phyloP scores from a whole-genome alignment of 2,113 vertebrate genomes.

The Marcusenius ussheri region DNA sequence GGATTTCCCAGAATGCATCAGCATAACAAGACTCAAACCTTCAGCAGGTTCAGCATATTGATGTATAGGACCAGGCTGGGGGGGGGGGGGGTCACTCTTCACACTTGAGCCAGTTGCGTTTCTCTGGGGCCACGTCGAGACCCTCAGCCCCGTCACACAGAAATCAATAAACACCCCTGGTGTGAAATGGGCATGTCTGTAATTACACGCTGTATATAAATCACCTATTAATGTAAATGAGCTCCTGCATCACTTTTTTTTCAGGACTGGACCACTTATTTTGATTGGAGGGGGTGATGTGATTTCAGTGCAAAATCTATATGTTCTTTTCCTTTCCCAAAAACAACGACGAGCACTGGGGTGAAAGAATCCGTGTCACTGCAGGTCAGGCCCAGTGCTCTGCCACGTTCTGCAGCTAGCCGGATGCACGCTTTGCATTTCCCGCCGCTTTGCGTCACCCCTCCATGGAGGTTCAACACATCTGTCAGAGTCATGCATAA shows the following conservation, averaged over 20 bases:
- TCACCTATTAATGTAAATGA: slow-evolving; percentile 9
- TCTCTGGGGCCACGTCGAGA: neutral
- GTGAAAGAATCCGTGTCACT: neutral
- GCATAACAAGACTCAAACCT: neutral
- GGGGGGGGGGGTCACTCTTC: neutral
- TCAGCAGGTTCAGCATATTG: neutral
- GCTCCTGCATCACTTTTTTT: neutral
- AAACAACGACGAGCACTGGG: neutral
- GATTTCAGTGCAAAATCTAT: neutral
- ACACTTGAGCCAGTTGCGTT: neutral
- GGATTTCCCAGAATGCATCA: neutral
- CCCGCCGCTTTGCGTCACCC: neutral
- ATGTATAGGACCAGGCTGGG: neutral
- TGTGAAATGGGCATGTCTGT: slow-evolving; percentile 2
- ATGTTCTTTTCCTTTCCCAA: neutral
- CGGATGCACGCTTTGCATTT: neutral
- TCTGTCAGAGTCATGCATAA: neutral
- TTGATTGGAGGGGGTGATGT: neutral
- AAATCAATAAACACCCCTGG: slow-evolving; percentile 2
- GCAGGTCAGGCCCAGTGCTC: neutral
- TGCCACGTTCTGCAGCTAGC: neutral
- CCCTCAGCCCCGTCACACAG: neutral
- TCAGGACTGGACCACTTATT: neutral
- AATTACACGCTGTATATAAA: slow-evolving; percentile 5
- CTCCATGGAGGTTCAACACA: neutral